These are phyloP conservation scores for Hemichromis elongatus DNA, from an alignment of 2,113 vertebrate genomes.

Conservation along the genomic window DNA sequence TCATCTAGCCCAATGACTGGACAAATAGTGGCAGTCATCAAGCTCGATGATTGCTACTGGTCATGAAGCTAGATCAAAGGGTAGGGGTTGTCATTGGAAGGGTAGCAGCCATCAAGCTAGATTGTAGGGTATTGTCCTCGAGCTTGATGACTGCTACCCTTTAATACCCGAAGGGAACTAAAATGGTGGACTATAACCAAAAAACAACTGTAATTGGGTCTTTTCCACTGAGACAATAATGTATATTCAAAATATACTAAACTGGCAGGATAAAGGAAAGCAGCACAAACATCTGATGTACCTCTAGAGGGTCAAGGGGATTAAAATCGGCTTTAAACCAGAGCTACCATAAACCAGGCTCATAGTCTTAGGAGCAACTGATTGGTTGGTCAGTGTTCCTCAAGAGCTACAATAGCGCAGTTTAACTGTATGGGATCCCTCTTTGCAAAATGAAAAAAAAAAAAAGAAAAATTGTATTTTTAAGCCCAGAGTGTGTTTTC, in stretches of 20 bases:
- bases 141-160: background rate
- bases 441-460: background rate
- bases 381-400: slow-evolving; percentile 48
- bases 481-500: background rate
- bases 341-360: background rate
- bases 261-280: background rate
- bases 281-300: background rate
- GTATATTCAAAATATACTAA: slow-evolving; percentile 12
- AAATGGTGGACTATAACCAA: background rate
- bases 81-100: background rate
- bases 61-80: background rate
- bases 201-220: background rate
- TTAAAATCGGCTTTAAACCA: background rate
- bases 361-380: background rate
- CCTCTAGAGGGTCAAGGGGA: background rate
- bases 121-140: background rate
- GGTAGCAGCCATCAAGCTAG: background rate
- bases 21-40: background rate
- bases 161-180: background rate
- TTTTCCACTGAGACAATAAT: background rate
- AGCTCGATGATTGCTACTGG: background rate
- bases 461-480: rapidly evolving
- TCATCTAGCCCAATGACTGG: background rate
- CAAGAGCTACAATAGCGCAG: background rate
- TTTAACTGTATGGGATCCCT: background rate